These are phyloP conservation scores for Pyrocoelia pectoralis DNA, from an alignment of 2,888 invertebrate genomes.

Conservation along the genomic window DNA sequence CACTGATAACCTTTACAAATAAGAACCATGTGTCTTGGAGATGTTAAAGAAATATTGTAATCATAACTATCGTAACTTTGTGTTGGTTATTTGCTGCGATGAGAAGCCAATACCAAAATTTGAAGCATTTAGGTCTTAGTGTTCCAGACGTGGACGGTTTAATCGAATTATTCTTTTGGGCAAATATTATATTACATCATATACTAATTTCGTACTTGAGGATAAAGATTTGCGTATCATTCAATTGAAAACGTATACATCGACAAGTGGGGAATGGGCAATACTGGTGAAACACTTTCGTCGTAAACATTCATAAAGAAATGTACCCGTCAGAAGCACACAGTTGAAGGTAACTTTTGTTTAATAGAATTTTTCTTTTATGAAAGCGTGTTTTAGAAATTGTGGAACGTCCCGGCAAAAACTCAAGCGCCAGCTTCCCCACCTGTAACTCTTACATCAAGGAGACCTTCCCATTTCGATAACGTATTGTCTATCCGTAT, in stretches of 20 bases:
- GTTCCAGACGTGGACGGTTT: neutral
- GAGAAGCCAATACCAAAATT: neutral
- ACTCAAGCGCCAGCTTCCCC: too few relatives aligned
- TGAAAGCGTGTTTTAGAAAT: neutral
- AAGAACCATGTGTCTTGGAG: too few relatives aligned
- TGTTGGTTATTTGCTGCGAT: too few relatives aligned
- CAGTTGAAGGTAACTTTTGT: neutral
- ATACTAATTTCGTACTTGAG: neutral
- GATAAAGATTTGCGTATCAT: neutral
- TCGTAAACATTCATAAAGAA: neutral
- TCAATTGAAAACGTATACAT: neutral
- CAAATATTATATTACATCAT: too few relatives aligned
- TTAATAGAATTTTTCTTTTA: too few relatives aligned
- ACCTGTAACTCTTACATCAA: too few relatives aligned
- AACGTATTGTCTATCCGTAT: too few relatives aligned
- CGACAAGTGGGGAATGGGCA: neutral
- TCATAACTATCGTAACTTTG: too few relatives aligned
- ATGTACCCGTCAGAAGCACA: neutral
- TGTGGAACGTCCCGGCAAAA: neutral
- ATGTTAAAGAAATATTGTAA: too few relatives aligned
- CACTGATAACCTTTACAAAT: too few relatives aligned
- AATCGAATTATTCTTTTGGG: slow-evolving; percentile 9
- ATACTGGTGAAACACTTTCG: slow-evolving; percentile 2
- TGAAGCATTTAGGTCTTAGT: neutral
- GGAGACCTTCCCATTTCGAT: too few relatives aligned